A percentile compares a stretch with the other conserved stretches of the same genome.
These are phyloP conservation scores for Ectropis grisescens DNA, from an alignment of 1,140 invertebrate genomes.

Conservation along the genomic window DNA sequence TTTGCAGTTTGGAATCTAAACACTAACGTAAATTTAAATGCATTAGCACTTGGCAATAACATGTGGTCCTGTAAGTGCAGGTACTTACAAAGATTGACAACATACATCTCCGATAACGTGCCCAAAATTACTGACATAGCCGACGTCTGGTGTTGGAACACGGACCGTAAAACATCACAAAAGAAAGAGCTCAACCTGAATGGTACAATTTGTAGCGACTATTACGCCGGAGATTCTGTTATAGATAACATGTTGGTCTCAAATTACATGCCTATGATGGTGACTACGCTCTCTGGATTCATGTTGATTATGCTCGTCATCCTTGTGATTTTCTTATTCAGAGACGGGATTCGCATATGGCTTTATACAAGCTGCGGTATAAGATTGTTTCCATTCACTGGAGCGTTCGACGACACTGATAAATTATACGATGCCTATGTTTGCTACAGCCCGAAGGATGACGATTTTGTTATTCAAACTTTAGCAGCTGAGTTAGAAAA, in stretches of 20 bases:
- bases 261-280: slow-evolving; percentile 86
- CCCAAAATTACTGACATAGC: slow-evolving; percentile 80
- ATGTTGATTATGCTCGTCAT: slow-evolving; percentile 80
- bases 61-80: slow-evolving; percentile 92
- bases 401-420: slow-evolving; percentile 81
- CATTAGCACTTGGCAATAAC: slow-evolving; percentile 83
- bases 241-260: slow-evolving; percentile 87
- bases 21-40: slow-evolving; percentile 77
- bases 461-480: slow-evolving; percentile 89
- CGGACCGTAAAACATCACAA: slow-evolving; percentile 76
- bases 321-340: slow-evolving; percentile 84
- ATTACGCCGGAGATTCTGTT: slow-evolving; percentile 83
- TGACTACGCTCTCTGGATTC: slow-evolving; percentile 80
- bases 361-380: slow-evolving; percentile 89
- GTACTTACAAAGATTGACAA: slow-evolving; percentile 87
- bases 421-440: slow-evolving; percentile 95
- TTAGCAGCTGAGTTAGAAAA: slow-evolving; percentile 90
- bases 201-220: slow-evolving; percentile 85
- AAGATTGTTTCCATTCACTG: slow-evolving; percentile 78
- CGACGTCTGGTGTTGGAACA: slow-evolving; percentile 84
- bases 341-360: slow-evolving; percentile 88
- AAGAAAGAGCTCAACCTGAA: slow-evolving; percentile 83
- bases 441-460: slow-evolving; percentile 93
- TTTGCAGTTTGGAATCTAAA: slow-evolving; percentile 87
- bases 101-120: slow-evolving; percentile 85